Conservation (phyloP, 2,888 invertebrate genomes). For the Prosapia bicincta region DNA sequence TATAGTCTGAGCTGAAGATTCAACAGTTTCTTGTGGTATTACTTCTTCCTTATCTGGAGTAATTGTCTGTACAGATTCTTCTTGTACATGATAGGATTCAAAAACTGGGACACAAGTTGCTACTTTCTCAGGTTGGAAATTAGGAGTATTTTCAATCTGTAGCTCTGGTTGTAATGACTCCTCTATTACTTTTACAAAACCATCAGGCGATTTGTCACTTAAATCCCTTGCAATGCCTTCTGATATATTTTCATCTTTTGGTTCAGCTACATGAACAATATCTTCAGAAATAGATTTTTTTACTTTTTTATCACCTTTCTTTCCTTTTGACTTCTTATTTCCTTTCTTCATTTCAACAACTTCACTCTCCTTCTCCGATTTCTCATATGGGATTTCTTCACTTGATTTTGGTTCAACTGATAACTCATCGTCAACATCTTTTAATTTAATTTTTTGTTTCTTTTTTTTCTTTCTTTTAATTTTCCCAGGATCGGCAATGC, state of each 20-base stretch:
- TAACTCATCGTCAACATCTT: conserved; percentile 30
- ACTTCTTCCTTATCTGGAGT: conserved; percentile 42
- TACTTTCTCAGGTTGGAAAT: conserved; percentile 20
- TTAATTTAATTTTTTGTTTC: conserved; percentile 52
- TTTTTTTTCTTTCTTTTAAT: conserved; percentile 51
- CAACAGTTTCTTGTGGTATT: conserved; percentile 46
- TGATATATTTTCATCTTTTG: conserved; percentile 15
- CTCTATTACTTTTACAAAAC: conserved; percentile 19
- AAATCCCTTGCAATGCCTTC: conserved; percentile 20
- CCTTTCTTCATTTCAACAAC: not conserved
- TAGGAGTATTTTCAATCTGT: conserved; percentile 11
- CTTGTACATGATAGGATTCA: conserved; percentile 20
- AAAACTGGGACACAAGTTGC: conserved; percentile 24
- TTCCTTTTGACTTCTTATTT: conserved; percentile 41
- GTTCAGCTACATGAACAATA: conserved; percentile 2
- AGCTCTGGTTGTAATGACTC: conserved; percentile 19
- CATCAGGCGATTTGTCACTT: conserved; percentile 22
- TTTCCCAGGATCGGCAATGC: conserved; percentile 47
- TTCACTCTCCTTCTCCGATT: not conserved
- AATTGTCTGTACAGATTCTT: conserved; percentile 22
- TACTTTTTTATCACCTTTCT: conserved; percentile 11
- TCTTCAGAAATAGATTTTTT: not conserved
- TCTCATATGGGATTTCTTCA: conserved; percentile 24
- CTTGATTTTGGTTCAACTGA: conserved; percentile 29
- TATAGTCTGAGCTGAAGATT: conserved; percentile 22